Evolutionary conservation across 2,888 invertebrate genomes (phyloP), one percentile per base, ranked within the genome.

Genomic region (Arge pagana): DNA sequence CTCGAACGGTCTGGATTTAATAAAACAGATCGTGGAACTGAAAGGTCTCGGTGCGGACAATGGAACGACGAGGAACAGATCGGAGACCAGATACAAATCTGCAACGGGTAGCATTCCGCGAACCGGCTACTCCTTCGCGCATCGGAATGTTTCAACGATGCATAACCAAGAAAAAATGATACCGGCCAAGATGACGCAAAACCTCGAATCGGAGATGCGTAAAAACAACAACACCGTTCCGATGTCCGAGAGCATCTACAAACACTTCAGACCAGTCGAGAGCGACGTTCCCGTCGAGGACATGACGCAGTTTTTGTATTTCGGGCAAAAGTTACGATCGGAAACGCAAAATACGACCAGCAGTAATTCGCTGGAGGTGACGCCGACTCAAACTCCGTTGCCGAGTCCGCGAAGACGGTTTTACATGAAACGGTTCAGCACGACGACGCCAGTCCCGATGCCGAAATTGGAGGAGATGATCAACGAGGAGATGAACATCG

Each of bases 231-330:
- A 80, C 43, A 84, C 81, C 1, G 72, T 81, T 5, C 80, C 81
- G 41, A 83, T 84, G 80, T 81, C 84, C 1, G 82, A 83, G 58
- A 83, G 83, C 50, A 73, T 85, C 51, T 85, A 85, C 62, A 85
- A 85, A 61, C 84, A 85, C 60, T 85, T 85, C 60, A 73, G 84
- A 28, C 85, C 85, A 0, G 77, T 85, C 28, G 85, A 85, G 66
- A 77, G 81, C 19, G 84, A 85, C 61, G 73, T 85, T 49, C 83
- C 84, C 0, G 81, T 81, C 35, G 85, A 85, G 69, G 86, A 87
- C 63, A 82, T 87, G 79, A 82, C 84, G 41, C 87, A 87, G 8
- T 88, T 88, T 71, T 78, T 86, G 52, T 85, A 81, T 66, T 88
- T 88, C 67, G 88, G 88, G 0, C 84, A 87, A 65, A 88, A 88